A percentile compares a stretch with the other conserved stretches of the same genome.
phyloP scores from a whole-genome alignment of 2,113 vertebrate genomes.

The Lophotis ruficrista region DNA sequence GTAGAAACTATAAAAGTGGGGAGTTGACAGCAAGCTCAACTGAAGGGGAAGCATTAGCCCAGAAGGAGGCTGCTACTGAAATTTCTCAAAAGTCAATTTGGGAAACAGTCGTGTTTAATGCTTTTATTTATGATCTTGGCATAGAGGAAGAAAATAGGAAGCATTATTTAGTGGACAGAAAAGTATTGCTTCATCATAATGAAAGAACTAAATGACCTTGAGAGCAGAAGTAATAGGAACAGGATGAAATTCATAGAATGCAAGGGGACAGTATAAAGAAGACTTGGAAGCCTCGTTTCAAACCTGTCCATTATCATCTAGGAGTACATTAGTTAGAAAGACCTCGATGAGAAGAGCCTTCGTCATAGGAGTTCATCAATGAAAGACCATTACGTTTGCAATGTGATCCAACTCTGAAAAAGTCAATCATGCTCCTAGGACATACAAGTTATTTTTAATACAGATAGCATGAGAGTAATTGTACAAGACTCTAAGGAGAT shows the following conservation, averaged over 20 bases:
- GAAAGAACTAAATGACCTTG: neutral
- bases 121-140: slow-evolving; percentile 21
- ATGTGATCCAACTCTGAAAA: neutral
- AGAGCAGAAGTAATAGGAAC: neutral
- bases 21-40: neutral
- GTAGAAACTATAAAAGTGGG: neutral
- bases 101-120: neutral
- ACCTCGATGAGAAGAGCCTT: neutral
- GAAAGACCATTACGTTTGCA: neutral
- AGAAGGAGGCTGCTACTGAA: neutral
- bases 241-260: neutral
- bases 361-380: neutral
- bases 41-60: neutral
- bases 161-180: neutral
- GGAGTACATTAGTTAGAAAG: neutral
- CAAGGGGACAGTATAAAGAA: neutral
- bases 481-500: neutral
- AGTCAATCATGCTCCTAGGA: neutral
- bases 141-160: neutral
- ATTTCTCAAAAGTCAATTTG: slow-evolving; percentile 35
- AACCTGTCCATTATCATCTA: neutral
- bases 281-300: neutral
- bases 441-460: neutral
- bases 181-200: neutral
- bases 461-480: neutral